Conservation (phyloP, 2,888 invertebrate genomes). For the Limnephilus marmoratus region DNA sequence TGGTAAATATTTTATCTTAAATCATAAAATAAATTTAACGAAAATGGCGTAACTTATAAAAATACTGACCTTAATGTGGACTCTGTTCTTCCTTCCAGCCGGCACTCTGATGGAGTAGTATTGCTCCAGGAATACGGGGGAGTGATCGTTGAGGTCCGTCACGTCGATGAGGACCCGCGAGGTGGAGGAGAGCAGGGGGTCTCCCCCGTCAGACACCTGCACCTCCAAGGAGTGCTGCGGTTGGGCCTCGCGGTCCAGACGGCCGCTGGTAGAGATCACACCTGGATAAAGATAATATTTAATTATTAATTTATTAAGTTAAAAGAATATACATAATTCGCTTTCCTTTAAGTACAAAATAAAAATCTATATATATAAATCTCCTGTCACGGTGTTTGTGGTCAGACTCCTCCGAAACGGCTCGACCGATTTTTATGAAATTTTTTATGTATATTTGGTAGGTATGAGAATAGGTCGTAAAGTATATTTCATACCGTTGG, state of each 20-base stretch:
- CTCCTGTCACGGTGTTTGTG: no score
- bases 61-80: background rate
- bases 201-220: conserved; percentile 85
- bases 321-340: no score
- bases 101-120: conserved; percentile 90
- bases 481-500: no score
- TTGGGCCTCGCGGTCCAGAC: conserved; percentile 94
- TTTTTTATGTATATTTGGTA: no score
- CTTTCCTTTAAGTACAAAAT: no score
- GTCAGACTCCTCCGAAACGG: no score
- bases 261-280: conserved; percentile 89
- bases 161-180: conserved; percentile 86
- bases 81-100: conserved; percentile 71
- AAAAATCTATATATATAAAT: no score
- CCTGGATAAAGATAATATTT: conserved; percentile 75
- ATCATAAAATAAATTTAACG: no score
- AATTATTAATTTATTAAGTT: background rate
- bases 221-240: conserved; percentile 94
- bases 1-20: no score
- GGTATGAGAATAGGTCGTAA: no score
- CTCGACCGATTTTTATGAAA: no score
- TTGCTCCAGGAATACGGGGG: conserved; percentile 89
- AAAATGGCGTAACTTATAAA: background rate
- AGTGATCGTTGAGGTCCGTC: conserved; percentile 91
- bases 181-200: conserved; percentile 82